Percentiles rank a stretch among this genome's conserved stretches.
These are phyloP conservation scores for Patella depressa DNA, from an alignment of 2,888 invertebrate genomes.

Conservation along the genomic window DNA sequence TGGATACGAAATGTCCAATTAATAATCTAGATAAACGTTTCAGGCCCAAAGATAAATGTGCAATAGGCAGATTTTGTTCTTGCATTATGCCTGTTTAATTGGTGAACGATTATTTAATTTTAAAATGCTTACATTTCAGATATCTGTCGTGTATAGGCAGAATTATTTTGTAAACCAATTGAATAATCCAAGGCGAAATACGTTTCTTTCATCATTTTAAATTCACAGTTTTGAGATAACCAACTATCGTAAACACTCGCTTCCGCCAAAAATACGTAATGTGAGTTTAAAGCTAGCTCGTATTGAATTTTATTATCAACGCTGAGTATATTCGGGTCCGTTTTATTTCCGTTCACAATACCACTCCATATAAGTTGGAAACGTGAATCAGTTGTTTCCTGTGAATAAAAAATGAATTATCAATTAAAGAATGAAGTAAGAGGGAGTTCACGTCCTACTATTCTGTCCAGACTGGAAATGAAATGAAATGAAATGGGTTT, in stretches of 20 bases:
- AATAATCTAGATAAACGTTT: too few relatives aligned
- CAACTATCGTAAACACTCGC: neutral
- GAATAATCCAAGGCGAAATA: neutral
- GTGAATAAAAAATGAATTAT: neutral
- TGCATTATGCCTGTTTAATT: too few relatives aligned
- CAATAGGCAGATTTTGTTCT: too few relatives aligned
- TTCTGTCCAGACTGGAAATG: too few relatives aligned
- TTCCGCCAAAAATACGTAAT: neutral
- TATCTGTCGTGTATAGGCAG: neutral
- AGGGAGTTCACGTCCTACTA: too few relatives aligned
- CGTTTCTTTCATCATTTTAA: neutral
- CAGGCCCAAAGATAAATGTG: too few relatives aligned
- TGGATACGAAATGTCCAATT: too few relatives aligned
- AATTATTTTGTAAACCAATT: conserved; percentile 2
- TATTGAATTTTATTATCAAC: neutral
- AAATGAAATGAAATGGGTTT: too few relatives aligned
- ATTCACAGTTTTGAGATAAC: neutral
- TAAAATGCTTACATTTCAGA: neutral
- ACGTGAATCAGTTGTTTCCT: neutral
- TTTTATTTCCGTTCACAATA: neutral
- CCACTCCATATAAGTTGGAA: neutral
- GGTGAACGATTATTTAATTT: too few relatives aligned
- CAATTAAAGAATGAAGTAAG: too few relatives aligned
- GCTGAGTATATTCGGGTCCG: neutral
- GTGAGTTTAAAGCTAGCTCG: neutral